Percentiles rank a stretch among this genome's conserved stretches.
phyloP scores from a whole-genome alignment of 2,113 vertebrate genomes.

The Silurus asotus region DNA sequence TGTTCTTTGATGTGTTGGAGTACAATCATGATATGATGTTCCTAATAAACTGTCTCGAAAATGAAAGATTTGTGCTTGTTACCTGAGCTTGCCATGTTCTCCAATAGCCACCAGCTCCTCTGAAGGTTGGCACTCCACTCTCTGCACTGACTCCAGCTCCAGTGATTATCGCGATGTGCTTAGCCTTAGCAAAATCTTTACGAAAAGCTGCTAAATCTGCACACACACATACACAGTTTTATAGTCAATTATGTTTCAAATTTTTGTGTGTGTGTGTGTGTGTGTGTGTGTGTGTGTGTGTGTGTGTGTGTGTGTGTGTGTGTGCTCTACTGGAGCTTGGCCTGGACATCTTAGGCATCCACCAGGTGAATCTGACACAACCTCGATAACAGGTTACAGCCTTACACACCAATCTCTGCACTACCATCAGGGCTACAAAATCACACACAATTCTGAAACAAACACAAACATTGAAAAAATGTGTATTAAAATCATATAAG shows the following conservation, averaged over 20 bases:
- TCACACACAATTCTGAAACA: constrained; percentile 16
- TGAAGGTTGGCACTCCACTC: constrained; percentile 93
- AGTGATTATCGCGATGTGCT: constrained; percentile 85
- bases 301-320: neutral
- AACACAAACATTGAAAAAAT: neutral
- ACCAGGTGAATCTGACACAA: constrained; percentile 39
- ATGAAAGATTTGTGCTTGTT: neutral
- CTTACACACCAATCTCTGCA: constrained; percentile 55
- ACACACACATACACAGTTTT: neutral
- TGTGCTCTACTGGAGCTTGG: constrained; percentile 70
- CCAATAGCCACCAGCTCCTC: constrained; percentile 92
- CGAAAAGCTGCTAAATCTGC: constrained; percentile 87
- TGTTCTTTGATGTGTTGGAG: no score
- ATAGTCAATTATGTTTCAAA: neutral
- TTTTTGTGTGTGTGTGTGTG: no score
- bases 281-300: no score
- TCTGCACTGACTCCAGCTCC: constrained; percentile 94
- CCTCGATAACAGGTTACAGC: constrained; percentile 42
- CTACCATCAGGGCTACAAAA: constrained; percentile 61
- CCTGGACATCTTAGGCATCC: constrained; percentile 63
- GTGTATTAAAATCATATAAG: neutral
- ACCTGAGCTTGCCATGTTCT: constrained; percentile 95
- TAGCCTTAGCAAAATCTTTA: constrained; percentile 83
- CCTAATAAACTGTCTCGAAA: neutral
- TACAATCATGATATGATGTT: neutral